Evolutionary conservation across 1,140 invertebrate species (phyloP), one percentile per base, ranked within the genome.

Genomic region (Nylanderia fulva): DNA sequence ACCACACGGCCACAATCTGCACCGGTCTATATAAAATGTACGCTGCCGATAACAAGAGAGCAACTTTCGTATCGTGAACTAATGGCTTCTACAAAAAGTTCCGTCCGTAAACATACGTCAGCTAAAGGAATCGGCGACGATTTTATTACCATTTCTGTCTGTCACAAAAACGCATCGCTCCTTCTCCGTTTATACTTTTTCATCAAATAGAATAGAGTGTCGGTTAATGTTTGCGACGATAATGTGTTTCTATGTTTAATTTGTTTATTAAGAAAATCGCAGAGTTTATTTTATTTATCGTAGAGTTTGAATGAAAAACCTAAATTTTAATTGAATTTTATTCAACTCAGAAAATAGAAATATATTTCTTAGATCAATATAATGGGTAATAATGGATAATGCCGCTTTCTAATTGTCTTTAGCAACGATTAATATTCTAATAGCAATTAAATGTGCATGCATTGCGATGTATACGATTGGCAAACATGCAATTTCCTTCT

Each of bases 1-100:
- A 74, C 58, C 72, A 58, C 72, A 58, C 29, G 72, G 39, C 58
- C 58, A 58, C 80, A 84, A 84, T 84, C 80, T 84, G 71, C 36
- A 33, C 39, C 33, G 9, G 71, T 76, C 80, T 64, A 52, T 84
- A 84, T 84, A 84, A 84, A 72, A 63, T 63, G 56, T 84, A 36
- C 42, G 56, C 80, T 84, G 80, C 71, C 80, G 71, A 84, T 84
- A 84, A 84, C 80, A 84, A 63, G 42, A 36, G 56, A 64, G 69
- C 69, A 74, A 71, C 29, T 15, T 42, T 82, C 29, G 27, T 48
- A 48, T 54, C 18, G 13, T 29, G 42, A 42, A 84, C 71, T 84
- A 84, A 84, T 84, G 71, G 58, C 42, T 29, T 39, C 42, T 33
- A 63, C 56, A 76, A 84, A 36, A 84, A 84, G 71, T 76, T 24